phyloP scores from a whole-genome alignment of 2,888 invertebrate species.

The Himalopsyche anomala region DNA sequence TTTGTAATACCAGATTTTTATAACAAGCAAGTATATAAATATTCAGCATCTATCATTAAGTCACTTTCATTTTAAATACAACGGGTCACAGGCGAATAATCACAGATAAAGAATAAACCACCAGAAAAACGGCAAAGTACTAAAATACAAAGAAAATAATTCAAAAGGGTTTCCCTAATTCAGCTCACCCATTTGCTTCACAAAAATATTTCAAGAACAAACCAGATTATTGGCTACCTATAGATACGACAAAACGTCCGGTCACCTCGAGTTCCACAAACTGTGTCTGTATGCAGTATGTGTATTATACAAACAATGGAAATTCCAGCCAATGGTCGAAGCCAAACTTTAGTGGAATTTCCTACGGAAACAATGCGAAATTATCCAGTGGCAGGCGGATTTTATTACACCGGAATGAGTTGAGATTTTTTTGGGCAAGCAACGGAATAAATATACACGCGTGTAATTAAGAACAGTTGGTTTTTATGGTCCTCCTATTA shows the following conservation, averaged over 20 bases:
- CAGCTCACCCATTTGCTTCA: not conserved
- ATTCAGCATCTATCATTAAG: too few relatives aligned
- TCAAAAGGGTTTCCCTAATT: not conserved
- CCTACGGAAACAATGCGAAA: constrained; percentile 29
- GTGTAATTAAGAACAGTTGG: too few relatives aligned
- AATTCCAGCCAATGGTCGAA: constrained; percentile 37
- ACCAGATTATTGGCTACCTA: not conserved
- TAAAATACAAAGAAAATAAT: too few relatives aligned
- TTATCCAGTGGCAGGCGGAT: constrained; percentile 17
- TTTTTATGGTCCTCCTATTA: too few relatives aligned
- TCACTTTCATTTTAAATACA: too few relatives aligned
- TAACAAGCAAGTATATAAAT: too few relatives aligned
- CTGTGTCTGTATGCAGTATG: not conserved
- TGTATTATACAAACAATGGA: constrained; percentile 33
- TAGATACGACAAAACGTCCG: not conserved
- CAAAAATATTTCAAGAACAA: constrained; percentile 28
- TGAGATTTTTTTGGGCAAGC: too few relatives aligned
- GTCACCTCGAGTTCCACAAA: constrained; percentile 28
- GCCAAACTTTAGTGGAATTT: constrained; percentile 35
- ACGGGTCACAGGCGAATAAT: too few relatives aligned
- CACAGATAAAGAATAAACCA: too few relatives aligned
- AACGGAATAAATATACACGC: too few relatives aligned
- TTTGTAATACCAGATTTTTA: too few relatives aligned
- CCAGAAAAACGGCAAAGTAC: too few relatives aligned
- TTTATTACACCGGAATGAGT: not conserved